phyloP scores from a whole-genome alignment of 35 echinoderm and acorn worm genomes.

The Ptychodera flava region DNA sequence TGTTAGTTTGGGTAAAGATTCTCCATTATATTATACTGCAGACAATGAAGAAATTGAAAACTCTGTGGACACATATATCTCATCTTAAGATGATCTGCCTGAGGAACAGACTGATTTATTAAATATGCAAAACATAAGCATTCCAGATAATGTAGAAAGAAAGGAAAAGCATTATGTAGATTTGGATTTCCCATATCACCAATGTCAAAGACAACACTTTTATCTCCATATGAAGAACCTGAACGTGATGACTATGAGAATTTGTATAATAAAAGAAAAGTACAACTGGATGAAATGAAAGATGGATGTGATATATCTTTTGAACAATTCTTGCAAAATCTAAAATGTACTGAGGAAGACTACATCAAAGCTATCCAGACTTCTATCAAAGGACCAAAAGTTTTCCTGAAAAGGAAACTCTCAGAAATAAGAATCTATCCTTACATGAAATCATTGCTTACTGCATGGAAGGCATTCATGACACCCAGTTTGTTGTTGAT shows the following conservation, averaged over 20 bases:
- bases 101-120: constrained; percentile 11
- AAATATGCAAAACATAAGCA: constrained; percentile 42
- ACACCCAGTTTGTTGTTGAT: constrained; percentile 48
- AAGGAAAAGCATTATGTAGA: constrained; percentile 42
- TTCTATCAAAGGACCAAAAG: constrained; percentile 33
- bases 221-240: constrained; percentile 18
- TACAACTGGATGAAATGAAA: constrained; percentile 3
- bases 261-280: neutral
- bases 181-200: constrained; percentile 61
- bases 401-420: constrained; percentile 43
- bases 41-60: constrained; percentile 9
- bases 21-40: constrained; percentile 15
- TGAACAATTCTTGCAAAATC: constrained; percentile 21
- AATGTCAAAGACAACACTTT: constrained; percentile 47
- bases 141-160: constrained; percentile 42
- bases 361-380: constrained; percentile 44
- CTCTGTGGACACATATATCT: constrained; percentile 49
- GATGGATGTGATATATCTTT: neutral
- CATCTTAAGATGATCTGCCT: constrained; percentile 19
- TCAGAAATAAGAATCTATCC: constrained; percentile 41
- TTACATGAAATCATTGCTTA: constrained; percentile 14
- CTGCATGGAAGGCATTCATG: constrained; percentile 42
- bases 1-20: constrained; percentile 54
- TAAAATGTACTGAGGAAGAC: constrained; percentile 41
- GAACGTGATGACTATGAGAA: constrained; percentile 6